phyloP scores from a whole-genome alignment of 1,140 invertebrate species.

The Habropoda laboriosa region DNA sequence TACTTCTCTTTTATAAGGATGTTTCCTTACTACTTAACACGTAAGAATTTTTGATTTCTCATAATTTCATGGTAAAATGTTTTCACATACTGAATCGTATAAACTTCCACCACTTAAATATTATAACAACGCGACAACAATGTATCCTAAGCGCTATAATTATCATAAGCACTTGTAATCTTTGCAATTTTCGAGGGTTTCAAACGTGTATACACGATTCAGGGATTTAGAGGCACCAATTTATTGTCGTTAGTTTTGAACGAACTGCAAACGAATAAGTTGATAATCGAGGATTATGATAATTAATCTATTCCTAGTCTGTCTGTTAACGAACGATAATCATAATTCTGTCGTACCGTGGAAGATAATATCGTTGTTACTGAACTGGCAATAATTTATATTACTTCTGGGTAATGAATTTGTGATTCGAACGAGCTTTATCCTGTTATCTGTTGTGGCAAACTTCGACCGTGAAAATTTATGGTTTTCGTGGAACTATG shows the following conservation, averaged over 20 bases:
- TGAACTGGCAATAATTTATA: not conserved
- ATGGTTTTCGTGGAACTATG: not conserved
- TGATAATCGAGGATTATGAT: not conserved
- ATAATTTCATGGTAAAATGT: no score
- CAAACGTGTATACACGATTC: no score
- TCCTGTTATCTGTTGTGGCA: not conserved
- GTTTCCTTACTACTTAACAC: no score
- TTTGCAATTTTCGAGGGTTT: no score
- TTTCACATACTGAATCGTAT: no score
- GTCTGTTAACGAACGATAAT: not conserved
- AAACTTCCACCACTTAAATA: no score
- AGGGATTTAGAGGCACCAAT: not conserved
- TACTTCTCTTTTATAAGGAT: no score
- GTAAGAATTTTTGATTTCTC: no score
- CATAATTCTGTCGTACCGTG: not conserved
- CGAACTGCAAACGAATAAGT: not conserved
- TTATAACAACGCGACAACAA: no score
- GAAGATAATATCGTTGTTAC: not conserved
- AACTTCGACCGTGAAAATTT: no score
- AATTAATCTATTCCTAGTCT: not conserved
- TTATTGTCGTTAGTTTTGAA: not conserved
- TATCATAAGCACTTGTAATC: no score
- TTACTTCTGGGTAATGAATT: not conserved
- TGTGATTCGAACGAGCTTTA: not conserved
- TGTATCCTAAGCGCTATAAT: no score